Base-by-base conservation (phyloP, 2,797 vertebrate species). In the Peromyscus melanophrys region DNA sequence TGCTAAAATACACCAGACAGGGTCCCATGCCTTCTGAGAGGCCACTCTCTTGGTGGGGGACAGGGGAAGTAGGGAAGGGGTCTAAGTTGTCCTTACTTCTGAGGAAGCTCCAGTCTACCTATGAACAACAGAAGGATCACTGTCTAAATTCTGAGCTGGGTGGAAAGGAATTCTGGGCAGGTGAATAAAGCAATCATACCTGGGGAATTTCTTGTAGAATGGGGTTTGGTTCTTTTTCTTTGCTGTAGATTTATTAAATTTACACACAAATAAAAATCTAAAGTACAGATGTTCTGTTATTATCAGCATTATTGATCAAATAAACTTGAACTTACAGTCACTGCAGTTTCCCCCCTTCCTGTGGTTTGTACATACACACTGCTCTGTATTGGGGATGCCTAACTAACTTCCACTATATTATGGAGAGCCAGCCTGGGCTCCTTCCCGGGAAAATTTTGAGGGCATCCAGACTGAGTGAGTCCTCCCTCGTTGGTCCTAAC, bases 221-320 rank as follows among this genome's bases (percentile, higher is more conserved):
- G 16, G 13, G 4, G 84, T 94, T 59, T 92, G 90, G 40, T 57
- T 65, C 25, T 93, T 89, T 93, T 65, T 13, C 14, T 92, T 96
- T 89, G 23, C n/a, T 49, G 37, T 40, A 71, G 55, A 76, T 82
- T 92, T 94, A 82, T 88, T 86, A 92, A 83, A 86, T 83, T 84
- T 81, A 93, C 34, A 90, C 92, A 69, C 61, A 93, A 88, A 95
- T 16, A 83, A 82, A 78, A 86, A 82, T 59, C 16, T 49, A 92
- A 19, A 81, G 31, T 52, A 55, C 29, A 84, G 25, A 89, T 27
- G 14, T 80, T 95, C 9, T 63, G 46, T 92, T 96, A 86, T 86
- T 89, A 65, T 23, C 77, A 96, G 34, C 29, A 88, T 83, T 90
- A 73, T 71, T 37, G 77, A 95, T 96, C 40, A 93, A 89, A 87